Percentiles rank a stretch among this genome's conserved stretches.
phyloP scores from a whole-genome alignment of 64 coral and sea anemone species.

The Astreopora myriophthalma region DNA sequence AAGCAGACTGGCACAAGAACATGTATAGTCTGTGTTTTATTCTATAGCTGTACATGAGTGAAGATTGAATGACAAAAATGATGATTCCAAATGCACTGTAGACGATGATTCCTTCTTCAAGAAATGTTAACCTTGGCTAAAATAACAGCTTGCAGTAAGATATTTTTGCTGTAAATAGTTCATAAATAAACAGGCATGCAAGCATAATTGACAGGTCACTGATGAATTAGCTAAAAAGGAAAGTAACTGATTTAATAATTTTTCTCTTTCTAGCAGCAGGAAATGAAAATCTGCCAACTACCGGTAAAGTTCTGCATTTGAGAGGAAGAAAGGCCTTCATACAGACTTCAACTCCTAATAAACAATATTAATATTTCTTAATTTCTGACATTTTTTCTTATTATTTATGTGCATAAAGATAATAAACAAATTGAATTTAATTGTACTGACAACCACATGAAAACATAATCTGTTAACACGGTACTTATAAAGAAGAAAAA shows the following conservation, averaged over 20 bases:
- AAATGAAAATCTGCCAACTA: too few relatives aligned
- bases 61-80: too few relatives aligned
- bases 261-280: neutral
- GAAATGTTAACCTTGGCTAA: neutral
- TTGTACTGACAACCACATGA: neutral
- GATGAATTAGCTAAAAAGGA: neutral
- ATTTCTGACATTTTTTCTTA: neutral
- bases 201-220: neutral
- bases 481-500: neutral
- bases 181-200: neutral
- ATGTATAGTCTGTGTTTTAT: too few relatives aligned
- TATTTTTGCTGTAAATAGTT: neutral
- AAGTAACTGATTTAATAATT: neutral
- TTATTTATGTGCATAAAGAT: neutral
- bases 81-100: too few relatives aligned
- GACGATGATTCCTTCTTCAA: too few relatives aligned
- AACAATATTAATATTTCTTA: neutral
- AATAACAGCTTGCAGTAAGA: neutral
- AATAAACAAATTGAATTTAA: neutral
- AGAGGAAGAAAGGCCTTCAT: neutral
- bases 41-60: too few relatives aligned
- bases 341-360: neutral
- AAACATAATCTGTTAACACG: neutral
- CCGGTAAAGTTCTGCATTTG: neutral
- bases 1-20: too few relatives aligned